A percentile compares a stretch with the other conserved stretches of the same genome.
Evolutionary conservation across 2,113 vertebrate species (phyloP).

Genomic region (Drymodes brunneopygia): DNA sequence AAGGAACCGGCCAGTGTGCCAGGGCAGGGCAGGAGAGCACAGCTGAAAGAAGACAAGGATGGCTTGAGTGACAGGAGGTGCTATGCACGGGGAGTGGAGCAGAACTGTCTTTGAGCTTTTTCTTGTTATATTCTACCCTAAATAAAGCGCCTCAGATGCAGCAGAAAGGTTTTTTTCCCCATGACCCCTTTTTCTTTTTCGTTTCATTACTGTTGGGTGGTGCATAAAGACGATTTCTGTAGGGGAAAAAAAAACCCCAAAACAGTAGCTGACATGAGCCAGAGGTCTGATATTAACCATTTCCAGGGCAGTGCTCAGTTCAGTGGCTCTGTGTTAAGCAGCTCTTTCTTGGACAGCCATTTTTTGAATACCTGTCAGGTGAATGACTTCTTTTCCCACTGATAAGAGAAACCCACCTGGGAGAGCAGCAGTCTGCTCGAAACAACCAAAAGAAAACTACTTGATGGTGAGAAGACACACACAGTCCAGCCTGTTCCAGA

Average conservation of each 20-base stretch:
- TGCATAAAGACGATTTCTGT: background rate
- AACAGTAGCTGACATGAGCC: background rate
- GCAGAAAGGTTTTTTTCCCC: background rate
- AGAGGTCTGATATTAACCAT: constrained; percentile 20
- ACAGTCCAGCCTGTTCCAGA: background rate
- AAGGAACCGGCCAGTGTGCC: background rate
- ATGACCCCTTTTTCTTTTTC: background rate
- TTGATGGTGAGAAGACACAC: background rate
- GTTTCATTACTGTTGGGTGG: background rate
- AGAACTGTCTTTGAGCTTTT: background rate
- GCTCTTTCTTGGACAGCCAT: background rate
- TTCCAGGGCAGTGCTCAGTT: background rate
- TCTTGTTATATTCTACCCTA: background rate
- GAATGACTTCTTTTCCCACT: background rate
- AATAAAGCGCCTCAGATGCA: background rate
- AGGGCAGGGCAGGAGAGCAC: background rate
- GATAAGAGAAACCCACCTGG: background rate
- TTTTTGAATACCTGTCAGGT: background rate
- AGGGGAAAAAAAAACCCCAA: background rate
- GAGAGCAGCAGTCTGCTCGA: background rate
- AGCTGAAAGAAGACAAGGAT: background rate
- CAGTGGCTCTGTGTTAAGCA: background rate
- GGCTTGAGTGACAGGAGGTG: background rate
- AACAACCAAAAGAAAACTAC: background rate
- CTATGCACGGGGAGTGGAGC: background rate